Conservation (phyloP, 2,888 invertebrate species). For the Caenorhabditis afra region DNA sequence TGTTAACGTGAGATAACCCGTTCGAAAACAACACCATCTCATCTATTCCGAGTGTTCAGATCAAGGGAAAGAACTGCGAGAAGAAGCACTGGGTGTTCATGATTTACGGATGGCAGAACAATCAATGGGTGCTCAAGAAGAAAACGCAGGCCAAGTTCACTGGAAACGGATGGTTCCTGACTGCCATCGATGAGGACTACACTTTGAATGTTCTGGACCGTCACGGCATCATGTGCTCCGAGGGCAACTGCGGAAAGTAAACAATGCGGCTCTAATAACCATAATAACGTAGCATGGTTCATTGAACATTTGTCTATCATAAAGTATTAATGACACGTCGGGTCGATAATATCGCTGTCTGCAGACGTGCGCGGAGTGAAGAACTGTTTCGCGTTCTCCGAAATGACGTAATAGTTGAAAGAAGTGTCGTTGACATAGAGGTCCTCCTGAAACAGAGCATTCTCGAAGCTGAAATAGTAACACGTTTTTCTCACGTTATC, state of each 20-base stretch:
- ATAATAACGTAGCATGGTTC: conserved; percentile 34
- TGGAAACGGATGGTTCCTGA: conserved; percentile 66
- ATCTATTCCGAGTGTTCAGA: conserved; percentile 14
- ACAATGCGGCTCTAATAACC: conserved; percentile 23
- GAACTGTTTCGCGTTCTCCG: conserved; percentile 41
- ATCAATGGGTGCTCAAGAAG: conserved; percentile 64
- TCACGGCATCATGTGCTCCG: conserved; percentile 65
- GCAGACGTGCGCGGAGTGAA: conserved; percentile 47
- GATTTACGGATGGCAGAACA: conserved; percentile 59
- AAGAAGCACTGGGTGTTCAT: conserved; percentile 66
- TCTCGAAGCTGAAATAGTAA: not conserved
- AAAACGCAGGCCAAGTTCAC: conserved; percentile 64
- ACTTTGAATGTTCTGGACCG: conserved; percentile 59
- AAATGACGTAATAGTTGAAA: conserved; percentile 19
- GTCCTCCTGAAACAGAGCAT: conserved; percentile 15
- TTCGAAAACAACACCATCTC: not conserved
- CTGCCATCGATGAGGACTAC: conserved; percentile 53
- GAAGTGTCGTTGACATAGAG: conserved; percentile 18
- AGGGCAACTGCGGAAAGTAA: conserved; percentile 68
- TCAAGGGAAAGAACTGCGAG: conserved; percentile 65
- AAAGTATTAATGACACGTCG: conserved; percentile 22
- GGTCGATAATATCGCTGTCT: conserved; percentile 12
- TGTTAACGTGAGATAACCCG: conserved; percentile 44
- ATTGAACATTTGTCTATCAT: conserved; percentile 26
- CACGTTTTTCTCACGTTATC: not conserved